Evolutionary conservation across 2,888 invertebrate species (phyloP).

Genomic region (Julus scandinavius): DNA sequence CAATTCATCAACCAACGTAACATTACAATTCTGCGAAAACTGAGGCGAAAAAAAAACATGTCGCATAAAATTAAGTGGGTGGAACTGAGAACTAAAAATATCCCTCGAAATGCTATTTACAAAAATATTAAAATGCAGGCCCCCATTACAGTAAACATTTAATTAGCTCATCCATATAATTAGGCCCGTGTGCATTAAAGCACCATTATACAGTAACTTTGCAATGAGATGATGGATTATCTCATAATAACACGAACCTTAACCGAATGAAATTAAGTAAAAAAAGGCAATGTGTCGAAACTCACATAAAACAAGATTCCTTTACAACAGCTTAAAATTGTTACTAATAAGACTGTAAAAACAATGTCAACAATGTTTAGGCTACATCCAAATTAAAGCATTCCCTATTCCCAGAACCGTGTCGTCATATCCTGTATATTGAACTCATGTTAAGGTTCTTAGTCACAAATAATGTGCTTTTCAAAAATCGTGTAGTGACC

Average conservation of each 20-base stretch:
- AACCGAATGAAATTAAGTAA: not conserved
- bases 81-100: not conserved
- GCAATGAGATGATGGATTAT: conserved; percentile 10
- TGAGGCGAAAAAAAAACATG: not conserved
- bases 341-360: not conserved
- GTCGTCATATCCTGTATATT: not conserved
- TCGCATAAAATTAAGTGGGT: not conserved
- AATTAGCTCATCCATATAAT: not conserved
- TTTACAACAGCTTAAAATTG: not conserved
- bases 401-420: not conserved
- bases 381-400: not conserved
- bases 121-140: not conserved
- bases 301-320: not conserved
- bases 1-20: conserved; percentile 1
- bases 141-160: not conserved
- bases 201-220: not conserved
- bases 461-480: not conserved
- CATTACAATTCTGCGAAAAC: not conserved
- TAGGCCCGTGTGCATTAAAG: conserved; percentile 8
- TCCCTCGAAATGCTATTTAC: not conserved
- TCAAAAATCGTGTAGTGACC: not conserved
- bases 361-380: not conserved
- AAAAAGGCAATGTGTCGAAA: not conserved
- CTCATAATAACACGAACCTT: not conserved
- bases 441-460: not conserved